phyloP scores from a whole-genome alignment of 2,797 vertebrate genomes.

The Myotis findleyi region DNA sequence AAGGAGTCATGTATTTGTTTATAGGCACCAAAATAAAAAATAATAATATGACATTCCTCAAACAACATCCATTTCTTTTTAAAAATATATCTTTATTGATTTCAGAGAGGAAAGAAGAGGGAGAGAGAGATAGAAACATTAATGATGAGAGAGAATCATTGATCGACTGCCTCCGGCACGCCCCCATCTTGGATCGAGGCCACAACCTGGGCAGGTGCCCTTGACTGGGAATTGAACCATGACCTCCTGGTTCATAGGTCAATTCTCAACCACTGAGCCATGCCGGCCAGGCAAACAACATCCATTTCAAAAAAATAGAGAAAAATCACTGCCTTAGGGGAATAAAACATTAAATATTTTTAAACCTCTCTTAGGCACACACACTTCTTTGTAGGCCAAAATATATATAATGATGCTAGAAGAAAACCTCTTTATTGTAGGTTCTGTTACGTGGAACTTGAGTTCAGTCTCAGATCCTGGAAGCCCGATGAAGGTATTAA shows the following conservation, averaged over 20 bases:
- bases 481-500: background rate
- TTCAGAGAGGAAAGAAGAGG: too few species aligned
- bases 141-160: too few species aligned
- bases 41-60: constrained; percentile 3
- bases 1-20: constrained; percentile 62
- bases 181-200: too few species aligned
- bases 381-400: background rate
- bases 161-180: too few species aligned
- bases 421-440: background rate
- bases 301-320: constrained; percentile 45
- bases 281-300: background rate
- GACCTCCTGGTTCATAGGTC: too few species aligned
- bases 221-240: too few species aligned
- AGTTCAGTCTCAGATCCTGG: background rate
- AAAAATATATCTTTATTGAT: too few species aligned
- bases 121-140: too few species aligned
- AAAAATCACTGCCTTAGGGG: background rate
- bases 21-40: constrained; percentile 37
- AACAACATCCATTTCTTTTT: background rate
- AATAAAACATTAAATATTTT: constrained; percentile 30
- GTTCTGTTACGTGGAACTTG: background rate
- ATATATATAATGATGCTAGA: background rate
- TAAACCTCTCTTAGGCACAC: background rate
- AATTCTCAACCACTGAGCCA: too few species aligned
- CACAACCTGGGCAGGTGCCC: too few species aligned